Evolutionary conservation across 2,797 vertebrate species (phyloP), one percentile per base, ranked within the genome.

Genomic region (Paramormyrops hopkinsi): DNA sequence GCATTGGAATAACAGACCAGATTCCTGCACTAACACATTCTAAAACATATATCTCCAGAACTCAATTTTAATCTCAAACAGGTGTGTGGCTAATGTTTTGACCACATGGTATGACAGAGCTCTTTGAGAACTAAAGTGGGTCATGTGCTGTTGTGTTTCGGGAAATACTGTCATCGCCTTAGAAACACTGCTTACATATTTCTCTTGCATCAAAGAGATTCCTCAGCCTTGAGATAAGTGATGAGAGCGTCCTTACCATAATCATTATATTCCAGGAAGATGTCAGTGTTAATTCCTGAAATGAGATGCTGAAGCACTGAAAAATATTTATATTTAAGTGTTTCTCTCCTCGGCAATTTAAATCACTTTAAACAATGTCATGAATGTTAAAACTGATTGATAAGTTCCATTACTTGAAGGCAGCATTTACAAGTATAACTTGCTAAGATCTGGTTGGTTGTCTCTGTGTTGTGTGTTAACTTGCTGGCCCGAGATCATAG

Each of bases 11-110:
- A 88, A 65, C 37, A 79, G 46, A 53, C 22, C 48, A 88, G 3
- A 79, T 88, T 88, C 59, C 65, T 88, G 22, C 65, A 86, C 33
- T 88, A 37, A 76, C 19, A 25, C 48, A 37, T 88, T 88, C 46
- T 17, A 37, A 41, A 79, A 37, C 17, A 44, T 25, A 76, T 89
- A 33, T 44, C 4, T 48, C 22, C 29, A 59, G 54, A 29, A 84
- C 82, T 84, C n/a, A 84, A 5, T 84, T 56, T 87, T 56, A 56
- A 87, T 87, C 33, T 59, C 33, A 51, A 37, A 59, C 51, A 87
- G 86, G 86, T 56, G 54, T 56, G 86, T 22, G 29, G 86, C n/a
- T 56, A 29, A 25, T 56, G 51, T 59, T 56, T 37, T n/a, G 51
- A 56, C 17, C 50, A 54, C 19, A 56, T 56, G 86, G 51, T 41